A percentile compares a stretch with the other conserved stretches of the same genome.
phyloP scores from a whole-genome alignment of 2,797 vertebrate genomes.

The Todus mexicanus region DNA sequence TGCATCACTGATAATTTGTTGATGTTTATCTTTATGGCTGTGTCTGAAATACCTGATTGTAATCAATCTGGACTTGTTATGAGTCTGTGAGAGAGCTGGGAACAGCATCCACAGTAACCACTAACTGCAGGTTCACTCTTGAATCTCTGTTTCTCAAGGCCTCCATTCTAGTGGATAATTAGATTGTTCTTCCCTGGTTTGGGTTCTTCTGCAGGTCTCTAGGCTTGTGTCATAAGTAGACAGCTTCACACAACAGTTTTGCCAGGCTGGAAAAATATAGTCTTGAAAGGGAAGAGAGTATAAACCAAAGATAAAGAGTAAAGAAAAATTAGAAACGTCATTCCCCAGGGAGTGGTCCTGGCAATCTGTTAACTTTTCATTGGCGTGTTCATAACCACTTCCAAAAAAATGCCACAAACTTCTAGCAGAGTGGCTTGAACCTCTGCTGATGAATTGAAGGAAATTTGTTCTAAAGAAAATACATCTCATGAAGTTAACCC shows the following conservation, averaged over 20 bases:
- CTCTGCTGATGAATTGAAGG: constrained; percentile 78
- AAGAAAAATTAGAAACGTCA: constrained; percentile 45
- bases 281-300: constrained; percentile 14
- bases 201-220: background rate
- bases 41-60: background rate
- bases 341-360: constrained; percentile 47
- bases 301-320: constrained; percentile 37
- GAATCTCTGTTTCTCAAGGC: background rate
- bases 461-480: constrained; percentile 79
- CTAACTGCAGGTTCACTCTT: background rate
- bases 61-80: background rate
- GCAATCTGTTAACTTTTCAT: constrained; percentile 43
- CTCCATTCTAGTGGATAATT: background rate
- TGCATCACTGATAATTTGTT: background rate
- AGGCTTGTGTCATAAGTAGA: background rate
- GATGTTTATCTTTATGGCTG: background rate
- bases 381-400: background rate
- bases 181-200: background rate
- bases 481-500: constrained; percentile 71
- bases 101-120: background rate
- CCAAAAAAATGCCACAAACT: constrained; percentile 62
- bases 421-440: constrained; percentile 60
- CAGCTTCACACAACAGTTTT: background rate
- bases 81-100: background rate
- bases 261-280: background rate